Percentiles rank a stretch among this genome's conserved stretches.
These are phyloP conservation scores for Autographa gamma DNA, from an alignment of 2,888 invertebrate genomes.

Conservation along the genomic window DNA sequence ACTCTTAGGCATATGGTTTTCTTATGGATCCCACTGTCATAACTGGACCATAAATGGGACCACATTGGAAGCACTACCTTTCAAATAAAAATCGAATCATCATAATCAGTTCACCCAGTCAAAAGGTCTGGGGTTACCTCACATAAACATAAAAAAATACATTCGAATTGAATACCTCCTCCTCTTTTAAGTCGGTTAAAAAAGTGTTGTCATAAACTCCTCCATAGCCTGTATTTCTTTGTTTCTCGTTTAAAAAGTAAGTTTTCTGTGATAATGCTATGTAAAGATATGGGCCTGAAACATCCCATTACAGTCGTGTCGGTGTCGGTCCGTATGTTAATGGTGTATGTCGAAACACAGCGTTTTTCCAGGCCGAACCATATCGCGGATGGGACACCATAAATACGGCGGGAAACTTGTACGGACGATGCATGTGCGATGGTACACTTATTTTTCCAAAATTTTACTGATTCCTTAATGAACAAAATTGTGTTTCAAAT, in stretches of 20 bases:
- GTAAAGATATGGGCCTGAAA: slow-evolving; percentile 55
- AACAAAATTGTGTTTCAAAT: too few relatives aligned
- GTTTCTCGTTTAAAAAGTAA: slow-evolving; percentile 42
- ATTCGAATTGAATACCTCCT: too few relatives aligned
- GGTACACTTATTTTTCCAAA: background rate
- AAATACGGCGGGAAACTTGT: slow-evolving; percentile 37
- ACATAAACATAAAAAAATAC: too few relatives aligned
- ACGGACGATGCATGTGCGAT: slow-evolving; percentile 26
- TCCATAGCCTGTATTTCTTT: slow-evolving; percentile 27
- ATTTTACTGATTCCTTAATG: background rate
- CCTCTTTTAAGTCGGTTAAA: too few relatives aligned
- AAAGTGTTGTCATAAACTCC: slow-evolving; percentile 18
- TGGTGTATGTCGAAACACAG: slow-evolving; percentile 56
- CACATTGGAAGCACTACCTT: too few relatives aligned
- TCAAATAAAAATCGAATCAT: too few relatives aligned
- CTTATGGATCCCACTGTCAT: too few relatives aligned
- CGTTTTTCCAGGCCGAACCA: slow-evolving; percentile 63
- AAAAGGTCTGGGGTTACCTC: too few relatives aligned
- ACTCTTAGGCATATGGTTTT: too few relatives aligned
- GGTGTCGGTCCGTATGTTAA: slow-evolving; percentile 64
- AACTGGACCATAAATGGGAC: too few relatives aligned
- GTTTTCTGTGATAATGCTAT: slow-evolving; percentile 54
- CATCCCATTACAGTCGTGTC: slow-evolving; percentile 61
- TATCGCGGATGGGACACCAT: slow-evolving; percentile 57
- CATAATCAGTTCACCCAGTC: too few relatives aligned